Base-by-base conservation (phyloP, 2,888 invertebrate species). In the Pycnomerus fuliginosus region DNA sequence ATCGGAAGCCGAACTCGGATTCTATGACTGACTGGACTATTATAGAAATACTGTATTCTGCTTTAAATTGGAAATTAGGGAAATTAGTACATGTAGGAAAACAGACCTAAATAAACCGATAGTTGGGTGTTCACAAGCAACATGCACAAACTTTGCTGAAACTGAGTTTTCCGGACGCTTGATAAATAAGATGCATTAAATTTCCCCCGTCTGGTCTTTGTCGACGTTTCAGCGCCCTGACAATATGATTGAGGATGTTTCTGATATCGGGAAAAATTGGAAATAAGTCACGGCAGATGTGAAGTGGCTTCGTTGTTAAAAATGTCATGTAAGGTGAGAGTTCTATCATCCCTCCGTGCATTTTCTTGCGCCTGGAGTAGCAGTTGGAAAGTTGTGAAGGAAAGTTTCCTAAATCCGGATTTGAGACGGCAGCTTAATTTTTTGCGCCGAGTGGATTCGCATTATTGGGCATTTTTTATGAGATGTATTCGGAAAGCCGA, bases 241-340 rank as follows among this genome's bases (percentile, higher is more conserved):
- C 34, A 27, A 42, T 36, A 42, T 42, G 42, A 42, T 42, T 36
- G 42, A 42, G 30, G 42, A 25, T 36, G 23, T 35, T 35, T 36
- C 13, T 29, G 42, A 42, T 42, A 31, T 24, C 36, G 13, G 29
- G 10, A 36, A 42, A 42, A 36, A 42, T 35, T 42, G 30, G 42
- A 30, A 36, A 35, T 42, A 36, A 36, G 36, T 42, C 35, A 36
- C 30, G 11, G 7, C 13, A 16, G 17, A 16, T 13, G 38, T 16
- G 23, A 13, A 17, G n/a, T 33, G 10, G 11, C 12, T 3, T 33
- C 17, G 20, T 32, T 32, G 32, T 32, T 11, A 17, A 10, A 32
- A 7, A 29, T 32, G 32, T 32, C 20, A 32, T 32, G 32, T 13
- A 13, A 17, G 32, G 16, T 17, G 16, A 32, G 20, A 32, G 16